These are phyloP conservation scores for Adineta ricciae DNA, from an alignment of 2,888 invertebrate species.

Conservation along the genomic window DNA sequence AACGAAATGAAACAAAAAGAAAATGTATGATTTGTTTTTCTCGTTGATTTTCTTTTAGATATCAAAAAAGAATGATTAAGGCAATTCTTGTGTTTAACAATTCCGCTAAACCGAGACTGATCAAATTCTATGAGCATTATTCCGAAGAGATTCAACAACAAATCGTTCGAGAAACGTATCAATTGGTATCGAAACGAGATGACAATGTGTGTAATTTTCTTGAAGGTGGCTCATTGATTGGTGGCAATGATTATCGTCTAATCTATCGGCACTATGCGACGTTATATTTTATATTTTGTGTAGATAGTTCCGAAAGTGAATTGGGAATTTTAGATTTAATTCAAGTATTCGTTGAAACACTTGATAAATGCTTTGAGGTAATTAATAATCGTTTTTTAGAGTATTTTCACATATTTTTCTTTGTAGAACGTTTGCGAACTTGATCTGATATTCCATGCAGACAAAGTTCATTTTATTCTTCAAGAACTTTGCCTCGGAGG, in stretches of 20 bases:
- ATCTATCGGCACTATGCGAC: conserved; percentile 35
- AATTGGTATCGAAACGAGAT: conserved; percentile 90
- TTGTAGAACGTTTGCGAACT: conserved; percentile 31
- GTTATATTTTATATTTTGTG: conserved; percentile 35
- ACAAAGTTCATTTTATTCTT: conserved; percentile 73
- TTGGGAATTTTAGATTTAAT: conserved; percentile 35
- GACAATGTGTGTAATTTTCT: conserved; percentile 99
- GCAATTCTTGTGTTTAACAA: conserved; percentile 97
- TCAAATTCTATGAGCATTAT: conserved; percentile 53
- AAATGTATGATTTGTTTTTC: neutral
- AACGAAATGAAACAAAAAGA: neutral
- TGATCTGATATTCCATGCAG: conserved; percentile 33
- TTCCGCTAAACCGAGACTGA: conserved; percentile 48
- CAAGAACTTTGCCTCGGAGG: conserved; percentile 99
- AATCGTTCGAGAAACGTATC: conserved; percentile 97
- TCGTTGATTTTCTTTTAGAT: neutral
- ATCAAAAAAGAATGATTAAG: conserved; percentile 72
- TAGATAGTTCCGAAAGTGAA: conserved; percentile 34
- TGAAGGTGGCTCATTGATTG: conserved; percentile 67
- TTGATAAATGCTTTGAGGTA: conserved; percentile 95
- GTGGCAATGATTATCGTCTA: conserved; percentile 32
- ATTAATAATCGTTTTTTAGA: neutral
- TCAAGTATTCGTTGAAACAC: conserved; percentile 72
- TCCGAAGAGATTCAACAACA: conserved; percentile 97
- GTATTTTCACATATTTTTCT: neutral